Evolutionary conservation across 2,113 vertebrate genomes (phyloP).

Genomic region (Bubo scandiacus): DNA sequence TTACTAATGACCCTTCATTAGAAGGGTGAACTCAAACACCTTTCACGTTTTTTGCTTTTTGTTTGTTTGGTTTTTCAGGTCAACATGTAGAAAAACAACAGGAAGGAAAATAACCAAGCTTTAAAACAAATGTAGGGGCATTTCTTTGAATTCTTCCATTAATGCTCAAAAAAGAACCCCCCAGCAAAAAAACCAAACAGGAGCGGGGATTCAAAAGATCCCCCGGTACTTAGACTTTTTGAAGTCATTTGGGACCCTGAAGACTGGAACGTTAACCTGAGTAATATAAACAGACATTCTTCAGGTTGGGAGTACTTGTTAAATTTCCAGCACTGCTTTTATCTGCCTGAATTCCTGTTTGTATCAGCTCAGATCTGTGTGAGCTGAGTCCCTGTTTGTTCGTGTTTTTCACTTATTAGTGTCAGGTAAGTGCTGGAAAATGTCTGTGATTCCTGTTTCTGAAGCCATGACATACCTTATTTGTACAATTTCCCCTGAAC

Average conservation of each 20-base stretch:
- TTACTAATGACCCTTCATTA: neutral
- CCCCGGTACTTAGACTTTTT: neutral
- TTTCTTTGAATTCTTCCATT: neutral
- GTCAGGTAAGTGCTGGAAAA: neutral
- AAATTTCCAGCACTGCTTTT: neutral
- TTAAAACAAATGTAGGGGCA: neutral
- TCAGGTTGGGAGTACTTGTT: neutral
- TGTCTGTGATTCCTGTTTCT: neutral
- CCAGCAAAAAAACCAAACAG: neutral
- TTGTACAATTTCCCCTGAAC: neutral
- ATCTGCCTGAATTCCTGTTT: neutral
- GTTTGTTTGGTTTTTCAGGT: neutral
- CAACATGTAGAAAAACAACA: neutral
- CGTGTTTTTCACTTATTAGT: rapidly evolving
- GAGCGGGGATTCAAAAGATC: neutral
- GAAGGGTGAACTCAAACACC: neutral
- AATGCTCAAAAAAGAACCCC: neutral
- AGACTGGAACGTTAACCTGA: neutral
- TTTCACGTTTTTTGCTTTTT: neutral
- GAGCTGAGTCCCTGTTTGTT: neutral
- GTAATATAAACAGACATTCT: neutral
- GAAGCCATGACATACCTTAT: neutral
- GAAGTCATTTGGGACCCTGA: neutral
- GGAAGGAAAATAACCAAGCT: neutral
- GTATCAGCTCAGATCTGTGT: neutral